Evolutionary conservation across 2,113 vertebrate genomes (phyloP), one percentile per base, ranked within the genome.

Genomic region (Puma concolor): DNA sequence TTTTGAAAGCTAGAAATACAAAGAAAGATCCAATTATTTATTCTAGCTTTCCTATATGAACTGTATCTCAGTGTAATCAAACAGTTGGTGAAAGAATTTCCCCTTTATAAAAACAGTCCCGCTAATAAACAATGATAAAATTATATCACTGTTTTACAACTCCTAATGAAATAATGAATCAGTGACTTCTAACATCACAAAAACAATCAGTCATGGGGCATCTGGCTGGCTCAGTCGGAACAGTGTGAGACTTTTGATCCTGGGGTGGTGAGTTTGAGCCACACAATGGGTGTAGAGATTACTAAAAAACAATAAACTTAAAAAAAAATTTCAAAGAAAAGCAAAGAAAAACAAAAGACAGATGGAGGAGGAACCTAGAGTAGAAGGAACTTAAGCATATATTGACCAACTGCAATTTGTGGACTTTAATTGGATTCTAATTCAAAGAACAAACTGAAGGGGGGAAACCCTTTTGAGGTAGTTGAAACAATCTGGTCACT

Each of bases 1-100:
- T 88, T 88, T 94, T 88, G 74, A 94, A 88, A 81, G 44, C 52
- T 94, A 52, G 31, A 88, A 88, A 88, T 88, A 50, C 88, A 88
- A 71, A n/a, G 23, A 54, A 77, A 54, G 48, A 86, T 23, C 16
- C 33, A 31, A 71, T 23, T 85, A 38, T 48, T 93, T 71, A 88
- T 36, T 50, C 31, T 81, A 0, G 38, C 52, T 50, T 81, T 88
- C 33, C 25, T 80, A 82, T 25, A 57, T 57, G 54, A 57, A 57
- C 54, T 21, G 6, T 57, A 57, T 21, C 19, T 57, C 17, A 57
- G 54, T 66, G 54, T 50, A 82, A 82, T 4, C 52, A 50, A 71
- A 81, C 13, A 82, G 52, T 33, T 83, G 57, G 29, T 57, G 23
- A 76, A 95, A 29, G 67, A 71, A 38, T 13, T 63, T 90, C 19